These are phyloP conservation scores for Drosophila tani DNA, from an alignment of 1,140 invertebrate genomes.

Conservation along the genomic window DNA sequence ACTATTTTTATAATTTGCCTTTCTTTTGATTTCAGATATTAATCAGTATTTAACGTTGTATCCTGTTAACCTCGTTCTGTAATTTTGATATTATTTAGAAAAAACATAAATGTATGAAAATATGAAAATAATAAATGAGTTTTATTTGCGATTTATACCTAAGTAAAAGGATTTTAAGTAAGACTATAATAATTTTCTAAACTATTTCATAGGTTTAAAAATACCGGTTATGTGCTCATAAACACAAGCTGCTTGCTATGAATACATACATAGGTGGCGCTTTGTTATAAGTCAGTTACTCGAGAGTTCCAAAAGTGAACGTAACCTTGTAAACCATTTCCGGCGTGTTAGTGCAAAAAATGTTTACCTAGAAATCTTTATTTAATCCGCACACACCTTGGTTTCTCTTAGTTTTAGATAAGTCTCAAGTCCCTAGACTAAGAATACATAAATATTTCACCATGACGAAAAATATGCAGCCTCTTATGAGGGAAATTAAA, in stretches of 20 bases:
- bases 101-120: conserved; percentile 15
- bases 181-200: too few relatives aligned
- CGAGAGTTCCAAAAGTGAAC: background rate
- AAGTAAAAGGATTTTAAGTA: too few relatives aligned
- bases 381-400: too few relatives aligned
- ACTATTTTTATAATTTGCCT: background rate
- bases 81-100: conserved; percentile 26
- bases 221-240: background rate
- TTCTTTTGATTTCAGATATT: conserved; percentile 47
- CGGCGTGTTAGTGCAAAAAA: background rate
- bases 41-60: conserved; percentile 38
- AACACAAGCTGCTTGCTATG: conserved; percentile 19
- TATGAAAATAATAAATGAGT: background rate
- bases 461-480: background rate
- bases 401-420: too few relatives aligned
- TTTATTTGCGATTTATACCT: background rate
- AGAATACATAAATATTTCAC: background rate
- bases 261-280: background rate
- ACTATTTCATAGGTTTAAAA: too few relatives aligned
- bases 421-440: background rate
- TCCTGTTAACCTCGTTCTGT: conserved; percentile 30
- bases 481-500: background rate
- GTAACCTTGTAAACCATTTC: background rate
- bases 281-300: background rate
- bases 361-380: background rate